phyloP scores from a whole-genome alignment of 2,888 invertebrate species.

The Laspeyria flexula region DNA sequence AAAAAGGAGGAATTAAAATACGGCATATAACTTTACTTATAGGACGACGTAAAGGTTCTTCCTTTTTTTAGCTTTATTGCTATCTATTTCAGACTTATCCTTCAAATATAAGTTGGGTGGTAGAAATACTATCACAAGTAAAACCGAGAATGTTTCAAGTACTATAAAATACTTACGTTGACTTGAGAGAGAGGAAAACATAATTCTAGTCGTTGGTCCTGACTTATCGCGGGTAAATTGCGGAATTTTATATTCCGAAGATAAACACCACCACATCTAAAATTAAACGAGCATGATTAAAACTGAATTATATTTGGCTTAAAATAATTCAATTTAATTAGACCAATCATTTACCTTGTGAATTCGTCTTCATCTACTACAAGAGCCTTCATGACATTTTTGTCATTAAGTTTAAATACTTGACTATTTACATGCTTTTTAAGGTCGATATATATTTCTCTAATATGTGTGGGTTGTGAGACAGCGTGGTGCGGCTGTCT shows the following conservation, averaged over 20 bases:
- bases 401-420: neutral
- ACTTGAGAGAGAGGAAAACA: neutral
- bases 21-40: no score
- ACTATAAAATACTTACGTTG: no score
- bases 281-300: neutral
- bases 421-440: conserved; percentile 13
- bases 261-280: neutral
- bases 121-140: no score
- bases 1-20: no score
- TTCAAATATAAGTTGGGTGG: no score
- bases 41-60: no score
- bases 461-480: conserved; percentile 84
- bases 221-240: neutral
- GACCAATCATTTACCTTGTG: conserved; percentile 16
- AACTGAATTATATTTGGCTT: neutral
- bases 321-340: neutral
- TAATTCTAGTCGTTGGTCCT: neutral
- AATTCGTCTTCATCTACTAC: conserved; percentile 4
- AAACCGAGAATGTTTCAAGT: no score
- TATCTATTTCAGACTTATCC: no score
- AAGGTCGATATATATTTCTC: conserved; percentile 42
- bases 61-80: no score
- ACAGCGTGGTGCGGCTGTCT: conserved; percentile 85
- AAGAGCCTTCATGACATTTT: conserved; percentile 2
- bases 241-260: neutral